These are phyloP conservation scores for Orthosia cruda DNA, from an alignment of 2,888 invertebrate species.

Conservation along the genomic window DNA sequence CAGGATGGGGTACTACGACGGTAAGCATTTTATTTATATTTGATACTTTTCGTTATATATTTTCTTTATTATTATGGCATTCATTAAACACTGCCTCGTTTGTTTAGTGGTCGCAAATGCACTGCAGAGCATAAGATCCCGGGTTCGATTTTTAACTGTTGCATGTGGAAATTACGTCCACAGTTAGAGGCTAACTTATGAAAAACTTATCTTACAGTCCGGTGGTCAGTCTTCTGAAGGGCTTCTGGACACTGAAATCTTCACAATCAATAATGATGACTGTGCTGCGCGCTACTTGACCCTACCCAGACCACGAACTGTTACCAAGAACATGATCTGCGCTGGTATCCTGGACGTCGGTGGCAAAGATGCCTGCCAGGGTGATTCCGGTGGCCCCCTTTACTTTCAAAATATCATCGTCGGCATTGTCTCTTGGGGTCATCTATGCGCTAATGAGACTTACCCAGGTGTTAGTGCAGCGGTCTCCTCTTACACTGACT, in stretches of 20 bases:
- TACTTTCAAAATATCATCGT: conserved; percentile 80
- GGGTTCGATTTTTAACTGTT: too few relatives aligned
- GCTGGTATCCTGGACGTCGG: conserved; percentile 77
- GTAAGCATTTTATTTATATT: conserved; percentile 58
- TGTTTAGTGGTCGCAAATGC: too few relatives aligned
- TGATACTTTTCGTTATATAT: too few relatives aligned
- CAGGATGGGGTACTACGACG: conserved; percentile 78
- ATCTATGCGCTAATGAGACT: conserved; percentile 83
- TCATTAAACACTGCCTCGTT: too few relatives aligned
- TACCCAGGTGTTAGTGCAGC: conserved; percentile 88
- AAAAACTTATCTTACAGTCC: conserved; percentile 1
- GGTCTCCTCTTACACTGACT: conserved; percentile 78
- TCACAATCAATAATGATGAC: conserved; percentile 34
- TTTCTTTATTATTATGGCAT: too few relatives aligned
- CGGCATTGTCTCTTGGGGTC: conserved; percentile 89
- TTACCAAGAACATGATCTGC: conserved; percentile 83
- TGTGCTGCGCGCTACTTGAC: conserved; percentile 43
- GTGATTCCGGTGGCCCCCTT: conserved; percentile 89
- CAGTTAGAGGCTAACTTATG: neutral
- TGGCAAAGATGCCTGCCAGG: conserved; percentile 81
- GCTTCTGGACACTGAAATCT: conserved; percentile 42
- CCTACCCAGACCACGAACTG: conserved; percentile 5
- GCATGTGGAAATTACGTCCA: too few relatives aligned
- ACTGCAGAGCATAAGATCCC: too few relatives aligned
- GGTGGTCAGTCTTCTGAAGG: conserved; percentile 12